These are phyloP conservation scores for Orientallactaga bullata DNA, from an alignment of 2,113 vertebrate species.

Conservation along the genomic window DNA sequence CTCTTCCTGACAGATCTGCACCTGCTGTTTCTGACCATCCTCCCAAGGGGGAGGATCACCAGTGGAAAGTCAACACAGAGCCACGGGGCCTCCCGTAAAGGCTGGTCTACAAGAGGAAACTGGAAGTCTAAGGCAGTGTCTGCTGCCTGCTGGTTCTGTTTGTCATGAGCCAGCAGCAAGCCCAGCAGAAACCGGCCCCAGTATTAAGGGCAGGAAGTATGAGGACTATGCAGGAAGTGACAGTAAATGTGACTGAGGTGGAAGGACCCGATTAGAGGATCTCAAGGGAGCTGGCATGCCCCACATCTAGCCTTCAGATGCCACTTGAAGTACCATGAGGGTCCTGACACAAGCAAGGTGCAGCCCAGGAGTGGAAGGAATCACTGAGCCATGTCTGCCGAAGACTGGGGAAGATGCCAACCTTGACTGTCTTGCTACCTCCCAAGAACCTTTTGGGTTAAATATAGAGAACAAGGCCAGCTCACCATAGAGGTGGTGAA, in stretches of 20 bases:
- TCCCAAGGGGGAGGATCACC: neutral
- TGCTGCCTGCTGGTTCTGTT: neutral
- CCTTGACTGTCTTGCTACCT: neutral
- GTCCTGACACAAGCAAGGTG: neutral
- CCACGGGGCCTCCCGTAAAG: neutral
- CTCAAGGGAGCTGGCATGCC: neutral
- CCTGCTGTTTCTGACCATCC: neutral
- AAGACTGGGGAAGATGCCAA: neutral
- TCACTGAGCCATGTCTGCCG: neutral
- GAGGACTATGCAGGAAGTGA: neutral
- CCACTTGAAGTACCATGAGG: neutral
- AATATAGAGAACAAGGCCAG: neutral
- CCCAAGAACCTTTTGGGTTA: neutral
- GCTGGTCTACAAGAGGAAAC: neutral
- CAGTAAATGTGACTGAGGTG: neutral
- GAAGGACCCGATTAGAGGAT: neutral
- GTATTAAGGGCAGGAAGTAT: neutral
- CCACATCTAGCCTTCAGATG: neutral
- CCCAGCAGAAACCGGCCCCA: neutral
- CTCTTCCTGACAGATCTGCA: neutral
- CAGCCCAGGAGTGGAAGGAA: neutral
- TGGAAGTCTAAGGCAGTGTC: neutral
- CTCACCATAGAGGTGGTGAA: neutral
- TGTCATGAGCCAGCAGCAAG: neutral
- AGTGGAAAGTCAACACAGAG: neutral